These are phyloP conservation scores for Mastigias papua DNA, from an alignment of 30 jellyfish, hydroid and myxozoan genomes.

Conservation along the genomic window DNA sequence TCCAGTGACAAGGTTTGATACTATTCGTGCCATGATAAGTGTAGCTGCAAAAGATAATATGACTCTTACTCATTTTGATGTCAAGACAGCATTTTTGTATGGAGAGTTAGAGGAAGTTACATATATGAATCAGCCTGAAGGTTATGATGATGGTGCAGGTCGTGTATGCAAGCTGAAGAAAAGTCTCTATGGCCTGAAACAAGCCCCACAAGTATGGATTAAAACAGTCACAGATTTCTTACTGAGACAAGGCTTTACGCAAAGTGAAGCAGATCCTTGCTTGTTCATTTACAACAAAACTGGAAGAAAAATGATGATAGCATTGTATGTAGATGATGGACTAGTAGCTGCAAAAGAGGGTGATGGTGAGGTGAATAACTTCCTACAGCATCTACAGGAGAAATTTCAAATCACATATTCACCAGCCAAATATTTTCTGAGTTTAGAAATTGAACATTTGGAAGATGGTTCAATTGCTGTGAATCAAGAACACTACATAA, in stretches of 20 bases:
- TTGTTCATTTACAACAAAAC: slow-evolving; percentile 29
- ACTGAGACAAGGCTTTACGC: slow-evolving; percentile 61
- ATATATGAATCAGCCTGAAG: slow-evolving; percentile 61
- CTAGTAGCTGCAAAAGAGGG: slow-evolving; percentile 69
- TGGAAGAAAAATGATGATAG: slow-evolving; percentile 41
- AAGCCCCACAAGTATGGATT: slow-evolving; percentile 63
- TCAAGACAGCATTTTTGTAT: slow-evolving; percentile 58
- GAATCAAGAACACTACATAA: slow-evolving; percentile 57
- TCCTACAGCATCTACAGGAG: slow-evolving; percentile 54
- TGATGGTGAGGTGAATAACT: slow-evolving; percentile 41
- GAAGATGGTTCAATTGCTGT: slow-evolving; percentile 57
- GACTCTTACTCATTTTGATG: slow-evolving; percentile 53
- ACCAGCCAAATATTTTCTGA: slow-evolving; percentile 68
- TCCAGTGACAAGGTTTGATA: slow-evolving; percentile 51
- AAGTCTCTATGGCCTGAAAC: slow-evolving; percentile 64
- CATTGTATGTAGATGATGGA: slow-evolving; percentile 66
- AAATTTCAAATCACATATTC: slow-evolving; percentile 58
- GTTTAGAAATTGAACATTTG: slow-evolving; percentile 57
- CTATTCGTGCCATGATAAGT: slow-evolving; percentile 55
- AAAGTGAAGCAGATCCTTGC: slow-evolving; percentile 47
- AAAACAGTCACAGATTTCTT: slow-evolving; percentile 62
- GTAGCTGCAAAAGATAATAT: slow-evolving; percentile 27
- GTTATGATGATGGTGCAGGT: slow-evolving; percentile 61
- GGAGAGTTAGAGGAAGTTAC: slow-evolving; percentile 59
- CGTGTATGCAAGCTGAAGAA: slow-evolving; percentile 56